phyloP scores from a whole-genome alignment of 2,797 vertebrate genomes.

The Taeniopygia guttata region DNA sequence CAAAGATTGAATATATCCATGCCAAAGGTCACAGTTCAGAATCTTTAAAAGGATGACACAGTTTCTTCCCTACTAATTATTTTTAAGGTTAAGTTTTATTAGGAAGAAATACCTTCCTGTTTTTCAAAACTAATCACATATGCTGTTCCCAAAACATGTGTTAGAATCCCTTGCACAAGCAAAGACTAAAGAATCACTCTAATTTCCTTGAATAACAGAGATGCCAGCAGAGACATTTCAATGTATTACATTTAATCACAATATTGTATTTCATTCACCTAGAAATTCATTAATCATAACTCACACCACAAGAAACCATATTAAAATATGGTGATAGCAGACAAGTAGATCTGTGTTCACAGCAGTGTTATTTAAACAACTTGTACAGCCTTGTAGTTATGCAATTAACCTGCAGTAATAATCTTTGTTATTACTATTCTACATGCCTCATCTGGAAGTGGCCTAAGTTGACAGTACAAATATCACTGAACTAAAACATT shows the following conservation, averaged over 20 bases:
- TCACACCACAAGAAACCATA: conserved; percentile 15
- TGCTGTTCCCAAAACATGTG: background rate
- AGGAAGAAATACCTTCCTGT: background rate
- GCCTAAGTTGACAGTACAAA: conserved; percentile 20
- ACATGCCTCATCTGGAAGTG: background rate
- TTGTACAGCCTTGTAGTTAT: background rate
- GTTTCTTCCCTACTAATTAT: background rate
- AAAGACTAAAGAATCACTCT: background rate
- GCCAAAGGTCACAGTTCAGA: background rate
- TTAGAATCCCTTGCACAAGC: background rate
- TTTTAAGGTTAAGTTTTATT: background rate
- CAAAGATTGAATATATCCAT: background rate
- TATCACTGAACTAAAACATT: conserved; percentile 15
- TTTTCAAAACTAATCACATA: background rate
- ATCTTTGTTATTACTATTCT: conserved; percentile 21
- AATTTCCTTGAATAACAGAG: background rate
- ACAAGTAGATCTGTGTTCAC: background rate
- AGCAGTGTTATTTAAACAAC: background rate
- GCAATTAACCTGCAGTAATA: conserved; percentile 22
- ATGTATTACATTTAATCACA: conserved; percentile 38
- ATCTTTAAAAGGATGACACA: background rate
- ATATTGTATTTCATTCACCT: conserved; percentile 48
- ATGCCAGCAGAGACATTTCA: conserved; percentile 9
- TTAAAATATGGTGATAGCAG: background rate
- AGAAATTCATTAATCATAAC: conserved; percentile 63